Base-by-base conservation (phyloP, 2,797 vertebrate genomes). In the Aldrovandia affinis region DNA sequence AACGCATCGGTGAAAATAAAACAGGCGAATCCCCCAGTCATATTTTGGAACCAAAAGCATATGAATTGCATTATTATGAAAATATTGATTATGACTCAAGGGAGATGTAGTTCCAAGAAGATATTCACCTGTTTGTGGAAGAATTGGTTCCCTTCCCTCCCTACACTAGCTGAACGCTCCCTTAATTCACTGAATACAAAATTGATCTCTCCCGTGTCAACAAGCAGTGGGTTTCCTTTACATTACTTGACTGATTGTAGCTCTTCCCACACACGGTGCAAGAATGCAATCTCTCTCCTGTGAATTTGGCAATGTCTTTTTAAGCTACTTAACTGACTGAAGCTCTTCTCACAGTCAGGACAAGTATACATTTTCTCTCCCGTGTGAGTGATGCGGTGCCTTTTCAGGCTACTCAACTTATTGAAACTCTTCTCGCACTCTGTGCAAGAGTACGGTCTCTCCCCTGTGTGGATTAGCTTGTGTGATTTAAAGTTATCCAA, bases 331-430 rank as follows among this genome's bases (percentile, higher is more conserved):
- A 47, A 47, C 42, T 77, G 14, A 20, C 0, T 0, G 85, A 82
- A 89, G 10, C 0, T 59, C 75, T 61, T 88, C 77, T 14, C 73
- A 83, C 91, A 92, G 1, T 57, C 0, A 25, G 8, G 0, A 42
- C 90, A 91, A 10, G 8, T 0, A 57, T 82, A 8, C 20, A 3
- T 73, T 44, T 59, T 85, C 8, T 44, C 52, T 18, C 42, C 78
- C 20, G 47, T 78, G 73, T 57, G 77, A 50, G 63, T 59, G 4
- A 47, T 42, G 25, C 73, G 73, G 33, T 93, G 91, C 79, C 89
- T 70, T 14, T 82, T 68, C 44, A 90, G 42, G 1, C 2, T 0
- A 4, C 0, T 7, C 80, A 84, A 83, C 39, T 0, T 80, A 68
- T 0, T 86, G 1, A 22, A 0, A 0, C 84, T 1, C 83, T 82